Percentiles rank a stretch among this genome's conserved stretches.
These are phyloP conservation scores for Balaeniceps rex DNA, from an alignment of 2,113 vertebrate genomes.

Conservation along the genomic window DNA sequence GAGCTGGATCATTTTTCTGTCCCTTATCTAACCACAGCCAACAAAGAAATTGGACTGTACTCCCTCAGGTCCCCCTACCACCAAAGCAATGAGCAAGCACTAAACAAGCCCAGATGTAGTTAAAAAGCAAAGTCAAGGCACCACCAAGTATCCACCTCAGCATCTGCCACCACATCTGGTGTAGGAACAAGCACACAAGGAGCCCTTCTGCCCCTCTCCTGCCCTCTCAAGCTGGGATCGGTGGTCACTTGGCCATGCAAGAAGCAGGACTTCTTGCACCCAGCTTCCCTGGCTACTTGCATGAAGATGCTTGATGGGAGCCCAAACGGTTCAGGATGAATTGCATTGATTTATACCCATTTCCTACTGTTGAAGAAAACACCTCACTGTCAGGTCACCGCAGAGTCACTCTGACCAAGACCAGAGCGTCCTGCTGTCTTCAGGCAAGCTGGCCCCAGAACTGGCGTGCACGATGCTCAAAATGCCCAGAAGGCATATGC, in stretches of 20 bases:
- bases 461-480: rapidly evolving
- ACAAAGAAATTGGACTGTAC: neutral
- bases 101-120: neutral
- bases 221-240: neutral
- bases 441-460: neutral
- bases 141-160: neutral
- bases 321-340: rapidly evolving
- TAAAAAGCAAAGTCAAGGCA: neutral
- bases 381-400: rapidly evolving
- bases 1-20: neutral
- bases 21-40: neutral
- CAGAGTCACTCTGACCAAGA: neutral
- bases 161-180: too few relatives aligned
- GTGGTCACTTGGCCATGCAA: neutral
- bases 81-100: neutral
- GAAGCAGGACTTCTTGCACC: neutral
- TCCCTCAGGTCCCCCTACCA: too few relatives aligned
- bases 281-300: neutral
- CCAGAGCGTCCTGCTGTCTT: neutral
- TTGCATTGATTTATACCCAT: too few relatives aligned
- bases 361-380: neutral
- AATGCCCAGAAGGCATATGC: rapidly evolving
- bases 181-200: too few relatives aligned
- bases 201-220: neutral
- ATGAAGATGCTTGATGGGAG: rapidly evolving